A percentile compares a stretch with the other conserved stretches of the same genome.
These are phyloP conservation scores for Grammomys dolichurus DNA, from an alignment of 2,113 vertebrate species.

Conservation along the genomic window DNA sequence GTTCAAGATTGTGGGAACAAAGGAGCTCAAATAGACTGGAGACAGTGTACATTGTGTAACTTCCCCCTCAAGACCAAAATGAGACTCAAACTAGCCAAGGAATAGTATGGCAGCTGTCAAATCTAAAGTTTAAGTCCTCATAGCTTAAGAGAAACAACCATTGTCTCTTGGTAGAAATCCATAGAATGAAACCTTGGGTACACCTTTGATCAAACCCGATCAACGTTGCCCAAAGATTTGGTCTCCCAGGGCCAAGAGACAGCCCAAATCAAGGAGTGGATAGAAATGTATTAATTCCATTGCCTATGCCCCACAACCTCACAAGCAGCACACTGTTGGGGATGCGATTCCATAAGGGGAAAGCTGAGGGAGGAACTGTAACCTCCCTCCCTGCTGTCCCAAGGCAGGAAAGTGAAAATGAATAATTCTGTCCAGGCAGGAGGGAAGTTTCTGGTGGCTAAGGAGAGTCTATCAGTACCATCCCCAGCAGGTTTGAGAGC, in stretches of 20 bases:
- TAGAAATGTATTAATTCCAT: accelerated
- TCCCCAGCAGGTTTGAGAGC: neutral
- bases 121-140: neutral
- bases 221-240: neutral
- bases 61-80: neutral
- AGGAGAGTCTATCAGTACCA: accelerated
- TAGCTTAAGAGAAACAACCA: neutral
- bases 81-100: neutral
- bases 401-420: neutral
- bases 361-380: neutral
- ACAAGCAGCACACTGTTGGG: neutral
- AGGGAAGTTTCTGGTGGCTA: neutral
- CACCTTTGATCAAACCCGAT: neutral
- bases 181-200: neutral
- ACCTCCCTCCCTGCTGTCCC: neutral
- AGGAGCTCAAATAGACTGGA: neutral
- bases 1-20: neutral
- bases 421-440: neutral
- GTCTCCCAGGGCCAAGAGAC: accelerated
- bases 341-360: neutral
- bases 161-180: neutral
- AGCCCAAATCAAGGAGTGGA: neutral
- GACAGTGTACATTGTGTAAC: neutral
- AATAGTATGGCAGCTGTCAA: neutral
- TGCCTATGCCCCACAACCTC: no score